Percentiles rank a stretch among this genome's conserved stretches.
phyloP scores from a whole-genome alignment of 2,797 vertebrate species.

The Coendou prehensilis region DNA sequence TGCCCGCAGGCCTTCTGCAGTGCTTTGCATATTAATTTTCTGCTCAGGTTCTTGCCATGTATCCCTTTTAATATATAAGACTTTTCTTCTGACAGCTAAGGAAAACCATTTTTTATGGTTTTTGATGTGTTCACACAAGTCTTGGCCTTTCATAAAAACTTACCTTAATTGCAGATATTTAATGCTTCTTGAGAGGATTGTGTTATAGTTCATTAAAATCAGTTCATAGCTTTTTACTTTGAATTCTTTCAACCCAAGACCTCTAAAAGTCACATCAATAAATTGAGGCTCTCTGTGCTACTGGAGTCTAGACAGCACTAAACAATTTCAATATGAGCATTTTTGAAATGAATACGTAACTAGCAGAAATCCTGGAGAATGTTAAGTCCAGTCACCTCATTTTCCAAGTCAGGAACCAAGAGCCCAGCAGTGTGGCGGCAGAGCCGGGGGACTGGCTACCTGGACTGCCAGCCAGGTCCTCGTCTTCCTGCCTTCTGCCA shows the following conservation, averaged over 20 bases:
- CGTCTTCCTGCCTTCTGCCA: neutral
- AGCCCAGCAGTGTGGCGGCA: neutral
- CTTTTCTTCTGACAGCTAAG: slow-evolving; percentile 10
- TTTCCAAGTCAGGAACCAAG: slow-evolving; percentile 41
- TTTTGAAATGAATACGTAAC: slow-evolving; percentile 38
- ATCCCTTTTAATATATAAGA: neutral
- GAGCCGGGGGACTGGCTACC: neutral
- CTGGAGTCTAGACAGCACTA: neutral
- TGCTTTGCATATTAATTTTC: slow-evolving; percentile 36
- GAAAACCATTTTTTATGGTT: neutral
- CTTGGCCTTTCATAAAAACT: slow-evolving; percentile 38
- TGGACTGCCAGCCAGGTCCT: neutral
- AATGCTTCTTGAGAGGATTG: slow-evolving; percentile 47
- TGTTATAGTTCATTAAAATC: slow-evolving; percentile 64
- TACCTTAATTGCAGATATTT: slow-evolving; percentile 56
- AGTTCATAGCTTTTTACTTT: slow-evolving; percentile 54
- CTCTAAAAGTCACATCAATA: neutral
- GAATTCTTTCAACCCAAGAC: neutral
- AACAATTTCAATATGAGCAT: neutral
- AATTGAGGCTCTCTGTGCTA: neutral
- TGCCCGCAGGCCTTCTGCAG: neutral
- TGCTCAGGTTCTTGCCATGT: neutral
- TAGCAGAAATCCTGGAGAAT: slow-evolving; percentile 3
- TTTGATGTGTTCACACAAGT: slow-evolving; percentile 20
- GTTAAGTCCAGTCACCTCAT: neutral